Evolutionary conservation across 2,113 vertebrate genomes (phyloP).

Genomic region (Nestor notabilis): DNA sequence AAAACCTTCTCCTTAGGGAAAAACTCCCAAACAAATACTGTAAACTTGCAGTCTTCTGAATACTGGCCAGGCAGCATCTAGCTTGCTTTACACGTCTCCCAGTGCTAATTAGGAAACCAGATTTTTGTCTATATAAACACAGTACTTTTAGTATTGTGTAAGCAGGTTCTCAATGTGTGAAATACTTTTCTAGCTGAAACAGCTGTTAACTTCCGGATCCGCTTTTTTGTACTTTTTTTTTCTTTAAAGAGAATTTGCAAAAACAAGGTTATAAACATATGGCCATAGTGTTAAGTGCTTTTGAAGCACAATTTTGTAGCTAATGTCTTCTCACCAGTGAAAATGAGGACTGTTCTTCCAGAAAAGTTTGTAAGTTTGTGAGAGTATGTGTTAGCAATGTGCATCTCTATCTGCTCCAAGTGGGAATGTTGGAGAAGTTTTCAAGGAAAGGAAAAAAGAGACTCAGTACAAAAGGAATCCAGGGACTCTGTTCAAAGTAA

Average conservation of each 20-base stretch:
- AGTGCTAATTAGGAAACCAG: slow-evolving; percentile 49
- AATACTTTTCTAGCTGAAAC: slow-evolving; percentile 39
- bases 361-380: not conserved
- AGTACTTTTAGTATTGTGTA: slow-evolving; percentile 30
- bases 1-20: not conserved
- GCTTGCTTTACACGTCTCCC: slow-evolving; percentile 24
- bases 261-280: slow-evolving; percentile 38
- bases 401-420: not conserved
- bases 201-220: slow-evolving; percentile 34
- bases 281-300: not conserved
- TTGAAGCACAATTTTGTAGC: slow-evolving; percentile 11
- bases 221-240: not conserved
- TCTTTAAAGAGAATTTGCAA: not conserved
- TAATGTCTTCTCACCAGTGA: not conserved
- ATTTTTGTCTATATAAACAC: slow-evolving; percentile 64
- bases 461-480: not conserved
- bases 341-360: not conserved
- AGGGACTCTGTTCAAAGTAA: not conserved
- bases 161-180: slow-evolving; percentile 17
- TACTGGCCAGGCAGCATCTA: slow-evolving; percentile 33
- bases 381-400: not conserved
- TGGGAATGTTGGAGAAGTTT: not conserved
- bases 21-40: not conserved
- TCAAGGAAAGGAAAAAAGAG: not conserved
- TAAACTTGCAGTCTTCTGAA: slow-evolving; percentile 24